A percentile compares a stretch with the other conserved stretches of the same genome.
phyloP scores from a whole-genome alignment of 2,797 vertebrate species.

The Petrocephalus sullivani region DNA sequence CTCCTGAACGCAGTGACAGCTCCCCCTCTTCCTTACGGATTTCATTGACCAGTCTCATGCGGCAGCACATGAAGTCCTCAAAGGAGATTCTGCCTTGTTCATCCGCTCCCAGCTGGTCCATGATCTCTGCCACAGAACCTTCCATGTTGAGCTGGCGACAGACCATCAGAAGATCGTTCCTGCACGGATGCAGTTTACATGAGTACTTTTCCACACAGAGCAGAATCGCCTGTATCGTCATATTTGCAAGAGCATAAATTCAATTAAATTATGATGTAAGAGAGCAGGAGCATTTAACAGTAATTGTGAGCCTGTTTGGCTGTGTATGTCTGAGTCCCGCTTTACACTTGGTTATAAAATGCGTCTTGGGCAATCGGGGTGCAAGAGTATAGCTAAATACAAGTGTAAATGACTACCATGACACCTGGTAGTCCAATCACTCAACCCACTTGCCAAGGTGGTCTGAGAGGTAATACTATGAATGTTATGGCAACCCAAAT shows the following conservation, averaged over 20 bases:
- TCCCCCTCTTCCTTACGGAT: constrained; percentile 72
- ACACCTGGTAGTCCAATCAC: background rate
- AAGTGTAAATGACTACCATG: background rate
- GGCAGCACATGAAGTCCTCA: constrained; percentile 70
- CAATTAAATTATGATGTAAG: no score
- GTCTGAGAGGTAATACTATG: background rate
- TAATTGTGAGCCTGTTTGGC: background rate
- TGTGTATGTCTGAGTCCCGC: background rate
- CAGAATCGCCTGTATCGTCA: no score
- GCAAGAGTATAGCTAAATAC: background rate
- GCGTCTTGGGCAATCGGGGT: background rate
- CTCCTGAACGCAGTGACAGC: constrained; percentile 57
- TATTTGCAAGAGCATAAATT: no score
- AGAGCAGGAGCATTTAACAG: no score
- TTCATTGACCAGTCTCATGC: constrained; percentile 67
- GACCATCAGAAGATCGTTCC: constrained; percentile 76
- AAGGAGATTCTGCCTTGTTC: constrained; percentile 73
- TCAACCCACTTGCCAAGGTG: background rate
- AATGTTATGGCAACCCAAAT: background rate
- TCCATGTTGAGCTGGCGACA: constrained; percentile 76
- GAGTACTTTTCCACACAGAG: background rate
- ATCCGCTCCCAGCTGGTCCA: constrained; percentile 56
- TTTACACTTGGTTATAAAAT: background rate
- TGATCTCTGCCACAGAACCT: constrained; percentile 48
- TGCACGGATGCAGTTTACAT: constrained; percentile 30